Conservation (phyloP, 1,140 invertebrate species). For the Zophobas atratus region DNA sequence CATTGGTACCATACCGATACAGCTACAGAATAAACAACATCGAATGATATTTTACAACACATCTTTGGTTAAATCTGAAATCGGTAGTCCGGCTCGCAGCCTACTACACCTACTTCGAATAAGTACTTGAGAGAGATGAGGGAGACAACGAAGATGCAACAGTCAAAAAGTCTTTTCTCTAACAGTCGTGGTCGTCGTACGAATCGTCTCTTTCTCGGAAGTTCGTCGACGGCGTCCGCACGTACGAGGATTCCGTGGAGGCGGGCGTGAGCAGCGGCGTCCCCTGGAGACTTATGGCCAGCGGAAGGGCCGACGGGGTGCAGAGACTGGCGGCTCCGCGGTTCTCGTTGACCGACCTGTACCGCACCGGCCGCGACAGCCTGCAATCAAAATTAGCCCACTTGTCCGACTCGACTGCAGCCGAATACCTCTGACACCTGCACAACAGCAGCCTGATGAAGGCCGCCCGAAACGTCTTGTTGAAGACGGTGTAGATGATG, state of each 20-base stretch:
- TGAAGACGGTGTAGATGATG: conserved; percentile 92
- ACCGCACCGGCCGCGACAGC: conserved; percentile 73
- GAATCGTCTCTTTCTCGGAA: conserved; percentile 60
- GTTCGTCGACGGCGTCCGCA: conserved; percentile 65
- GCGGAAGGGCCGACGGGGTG: conserved; percentile 73
- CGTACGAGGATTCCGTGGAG: conserved; percentile 65
- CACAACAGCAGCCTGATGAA: conserved; percentile 85
- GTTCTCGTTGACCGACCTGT: conserved; percentile 75
- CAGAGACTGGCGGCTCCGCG: conserved; percentile 73
- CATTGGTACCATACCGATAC: conserved; percentile 8
- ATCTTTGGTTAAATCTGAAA: conserved; percentile 32
- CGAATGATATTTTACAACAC: conserved; percentile 15
- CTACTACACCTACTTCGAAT: conserved; percentile 16
- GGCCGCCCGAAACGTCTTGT: conserved; percentile 87
- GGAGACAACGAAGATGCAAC: not conserved
- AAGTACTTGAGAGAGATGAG: conserved; percentile 4
- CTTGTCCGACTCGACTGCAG: too few species aligned
- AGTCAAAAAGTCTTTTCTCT: conserved; percentile 24
- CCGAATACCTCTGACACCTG: conserved; percentile 79
- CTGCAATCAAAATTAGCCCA: conserved; percentile 65
- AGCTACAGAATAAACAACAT: conserved; percentile 28
- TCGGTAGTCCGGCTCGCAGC: not conserved
- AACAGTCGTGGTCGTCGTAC: conserved; percentile 65
- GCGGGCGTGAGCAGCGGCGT: conserved; percentile 73
- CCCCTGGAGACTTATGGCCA: conserved; percentile 76